These are phyloP conservation scores for Aporophyla lueneburgensis DNA, from an alignment of 2,888 invertebrate genomes.

Conservation along the genomic window DNA sequence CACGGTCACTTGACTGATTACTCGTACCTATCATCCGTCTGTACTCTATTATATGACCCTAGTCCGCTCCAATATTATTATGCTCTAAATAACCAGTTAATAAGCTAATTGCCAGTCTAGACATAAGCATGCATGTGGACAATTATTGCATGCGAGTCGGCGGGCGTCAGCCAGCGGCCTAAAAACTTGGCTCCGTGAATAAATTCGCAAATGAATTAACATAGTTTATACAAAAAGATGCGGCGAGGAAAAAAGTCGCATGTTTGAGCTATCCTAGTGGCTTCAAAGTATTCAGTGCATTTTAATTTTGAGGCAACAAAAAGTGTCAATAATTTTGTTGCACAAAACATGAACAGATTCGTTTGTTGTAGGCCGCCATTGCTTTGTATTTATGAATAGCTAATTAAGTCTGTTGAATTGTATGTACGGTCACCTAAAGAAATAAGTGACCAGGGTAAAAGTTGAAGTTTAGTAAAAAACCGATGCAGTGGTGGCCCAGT, in stretches of 20 bases:
- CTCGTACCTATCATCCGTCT: constrained; percentile 10
- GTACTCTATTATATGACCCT: constrained; percentile 50
- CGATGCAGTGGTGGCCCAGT: no score
- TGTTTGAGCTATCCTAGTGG: constrained; percentile 40
- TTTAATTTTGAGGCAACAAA: constrained; percentile 33
- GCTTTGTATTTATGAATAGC: background rate
- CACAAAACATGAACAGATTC: background rate
- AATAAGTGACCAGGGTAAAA: no score
- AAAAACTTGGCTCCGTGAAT: constrained; percentile 63
- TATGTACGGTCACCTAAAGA: no score
- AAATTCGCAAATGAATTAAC: constrained; percentile 52
- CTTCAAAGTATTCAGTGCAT: constrained; percentile 36
- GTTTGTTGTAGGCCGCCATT: background rate
- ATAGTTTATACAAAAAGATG: constrained; percentile 42
- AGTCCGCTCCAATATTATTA: constrained; percentile 61
- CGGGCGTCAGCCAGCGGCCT: constrained; percentile 57
- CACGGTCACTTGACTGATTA: constrained; percentile 1
- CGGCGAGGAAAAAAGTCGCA: constrained; percentile 54
- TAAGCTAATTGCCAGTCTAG: constrained; percentile 65
- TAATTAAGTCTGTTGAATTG: background rate
- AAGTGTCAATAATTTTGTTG: constrained; percentile 30
- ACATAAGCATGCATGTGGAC: constrained; percentile 60
- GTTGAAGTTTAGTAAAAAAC: no score
- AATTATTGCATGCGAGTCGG: constrained; percentile 59
- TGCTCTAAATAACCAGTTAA: constrained; percentile 74